Evolutionary conservation across 2,113 vertebrate species (phyloP), one percentile per base, ranked within the genome.

Genomic region (Ornithorhynchus anatinus): DNA sequence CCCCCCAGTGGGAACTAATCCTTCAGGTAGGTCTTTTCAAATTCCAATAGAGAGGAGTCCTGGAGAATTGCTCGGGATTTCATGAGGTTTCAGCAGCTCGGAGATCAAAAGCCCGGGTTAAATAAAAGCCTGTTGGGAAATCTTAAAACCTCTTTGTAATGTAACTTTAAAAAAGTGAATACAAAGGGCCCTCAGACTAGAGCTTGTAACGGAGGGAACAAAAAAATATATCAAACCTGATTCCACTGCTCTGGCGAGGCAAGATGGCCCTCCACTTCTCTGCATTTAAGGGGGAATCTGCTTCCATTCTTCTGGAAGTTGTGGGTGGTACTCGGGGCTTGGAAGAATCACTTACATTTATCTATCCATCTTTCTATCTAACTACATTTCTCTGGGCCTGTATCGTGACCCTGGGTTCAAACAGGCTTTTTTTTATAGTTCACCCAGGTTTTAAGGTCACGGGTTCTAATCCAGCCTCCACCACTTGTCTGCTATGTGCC

Each of bases 11-110:
- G 54, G 89, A 92, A 89, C 89, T 93, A 92, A 88, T 92, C 88
- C 90, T 95, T 94, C 94, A 95, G 94, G 93, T 95, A 92, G 92
- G 90, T 92, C 92, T 92, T 93, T 94, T 94, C 92, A 95, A 90
- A 94, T 94, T 94, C 93, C 93, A 92, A 90, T 89, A 90, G 89
- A 86, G 91, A 90, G 82, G 85, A 92, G 91, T 90, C 91, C 91
- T 92, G 89, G 85, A 92, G 93, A 93, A 93, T 93, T 90, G 92
- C 91, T 92, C 84, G 89, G 92, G 91, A 93, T 95, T 94, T 94
- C 91, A 92, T 88, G 86, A 89, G 89, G 88, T 78, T 92, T 87
- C 91, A 93, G 91, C 91, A 94, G 91, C 89, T 92, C 86, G 85
- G 88, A 94, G 93, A 95, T 95, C 94, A 96, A 95, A 95, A 89